Evolutionary conservation across 2,113 vertebrate genomes (phyloP).

Genomic region (Rousettus leschenaultii): DNA sequence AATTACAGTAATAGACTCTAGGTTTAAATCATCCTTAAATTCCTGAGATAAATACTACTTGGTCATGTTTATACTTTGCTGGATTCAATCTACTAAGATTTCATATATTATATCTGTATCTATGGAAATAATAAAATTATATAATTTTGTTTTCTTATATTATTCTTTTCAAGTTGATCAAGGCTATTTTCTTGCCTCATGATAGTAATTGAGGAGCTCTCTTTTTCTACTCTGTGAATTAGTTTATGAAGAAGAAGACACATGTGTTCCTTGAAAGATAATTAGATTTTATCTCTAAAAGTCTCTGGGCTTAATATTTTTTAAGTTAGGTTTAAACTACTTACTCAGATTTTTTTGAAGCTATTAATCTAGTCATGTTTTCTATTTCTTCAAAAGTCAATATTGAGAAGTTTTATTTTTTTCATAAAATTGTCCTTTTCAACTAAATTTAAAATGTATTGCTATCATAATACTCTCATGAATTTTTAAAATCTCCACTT

Average conservation of each 20-base stretch:
- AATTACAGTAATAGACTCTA: background rate
- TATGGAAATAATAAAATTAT: background rate
- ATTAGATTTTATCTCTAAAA: background rate
- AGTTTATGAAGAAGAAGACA: background rate
- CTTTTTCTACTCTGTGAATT: background rate
- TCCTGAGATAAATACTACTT: background rate
- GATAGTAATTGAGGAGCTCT: background rate
- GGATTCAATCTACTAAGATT: background rate
- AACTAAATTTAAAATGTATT: background rate
- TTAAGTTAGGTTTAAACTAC: background rate
- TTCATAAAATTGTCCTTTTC: background rate
- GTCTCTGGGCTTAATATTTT: background rate
- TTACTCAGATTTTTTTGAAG: background rate
- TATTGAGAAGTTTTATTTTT: background rate
- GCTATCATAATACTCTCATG: background rate
- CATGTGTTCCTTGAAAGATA: background rate
- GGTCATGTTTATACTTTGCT: background rate
- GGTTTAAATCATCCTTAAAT: background rate
- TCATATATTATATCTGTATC: background rate
- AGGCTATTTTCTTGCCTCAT: background rate
- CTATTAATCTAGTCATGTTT: background rate
- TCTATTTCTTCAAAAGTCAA: conserved; percentile 6
- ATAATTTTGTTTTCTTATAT: background rate
- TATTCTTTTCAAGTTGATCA: background rate
- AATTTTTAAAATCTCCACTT: background rate